Evolutionary conservation across 2,113 vertebrate genomes (phyloP).

Genomic region (Ascaphus truei): DNA sequence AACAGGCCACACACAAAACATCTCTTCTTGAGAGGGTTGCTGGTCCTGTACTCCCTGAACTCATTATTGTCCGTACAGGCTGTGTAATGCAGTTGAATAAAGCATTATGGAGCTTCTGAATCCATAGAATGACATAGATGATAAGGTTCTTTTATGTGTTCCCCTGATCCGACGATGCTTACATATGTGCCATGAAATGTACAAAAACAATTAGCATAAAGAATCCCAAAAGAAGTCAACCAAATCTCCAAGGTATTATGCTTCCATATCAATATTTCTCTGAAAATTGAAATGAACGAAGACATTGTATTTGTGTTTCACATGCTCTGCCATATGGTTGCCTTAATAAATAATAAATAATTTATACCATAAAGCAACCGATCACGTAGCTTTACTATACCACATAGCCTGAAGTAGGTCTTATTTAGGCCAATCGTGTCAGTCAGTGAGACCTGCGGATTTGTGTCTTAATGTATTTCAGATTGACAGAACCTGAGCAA

Average conservation of each 20-base stretch:
- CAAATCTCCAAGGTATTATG: too few relatives aligned
- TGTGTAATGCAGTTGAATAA: slow-evolving; percentile 1
- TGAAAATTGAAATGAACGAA: too few relatives aligned
- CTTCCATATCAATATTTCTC: too few relatives aligned
- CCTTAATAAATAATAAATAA: slow-evolving; percentile 13
- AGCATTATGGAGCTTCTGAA: not conserved
- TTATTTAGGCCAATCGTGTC: slow-evolving; percentile 20
- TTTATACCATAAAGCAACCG: slow-evolving; percentile 7
- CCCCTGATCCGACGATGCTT: too few relatives aligned
- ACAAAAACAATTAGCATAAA: too few relatives aligned
- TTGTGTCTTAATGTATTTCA: slow-evolving; percentile 22
- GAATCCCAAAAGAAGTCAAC: too few relatives aligned
- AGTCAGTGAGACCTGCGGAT: slow-evolving; percentile 24
- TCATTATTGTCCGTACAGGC: not conserved
- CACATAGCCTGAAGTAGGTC: slow-evolving; percentile 23
- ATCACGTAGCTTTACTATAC: slow-evolving; percentile 18
- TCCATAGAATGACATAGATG: too few relatives aligned
- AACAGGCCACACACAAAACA: too few relatives aligned
- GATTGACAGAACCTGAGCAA: not conserved
- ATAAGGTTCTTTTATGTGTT: too few relatives aligned
- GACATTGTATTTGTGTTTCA: not conserved
- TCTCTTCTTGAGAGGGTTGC: not conserved
- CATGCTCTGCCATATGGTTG: not conserved
- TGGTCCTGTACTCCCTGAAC: too few relatives aligned
- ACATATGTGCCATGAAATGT: too few relatives aligned